Evolutionary conservation across 1,140 invertebrate species (phyloP), one percentile per base, ranked within the genome.

Genomic region (Listronotus bonariensis): DNA sequence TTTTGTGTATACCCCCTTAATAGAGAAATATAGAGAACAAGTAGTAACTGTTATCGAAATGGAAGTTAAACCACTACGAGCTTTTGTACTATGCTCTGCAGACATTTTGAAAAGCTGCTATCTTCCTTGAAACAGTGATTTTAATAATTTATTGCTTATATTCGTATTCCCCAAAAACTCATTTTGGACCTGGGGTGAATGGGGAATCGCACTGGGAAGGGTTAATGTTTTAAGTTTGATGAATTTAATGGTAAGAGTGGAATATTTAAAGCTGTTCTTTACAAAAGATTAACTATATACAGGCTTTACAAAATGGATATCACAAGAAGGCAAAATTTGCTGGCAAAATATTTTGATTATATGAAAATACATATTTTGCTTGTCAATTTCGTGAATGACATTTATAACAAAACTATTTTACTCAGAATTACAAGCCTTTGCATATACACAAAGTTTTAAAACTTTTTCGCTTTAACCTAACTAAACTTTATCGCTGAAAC

Each of bases 31-130:
- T 48, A 48, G 9, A 12, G 18, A 48, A 48, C 18, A 20, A n/a
- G 45, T 7, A 20, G 18, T 48, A 48, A 48, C 14, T 48, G 45
- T 18, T 48, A 48, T 18, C 18, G 18, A 48, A 48, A 17, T 17
- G 45, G 18, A 48, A 43, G 41, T 43, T 43, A 43, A 17, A 43
- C 12, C 15, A 18, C n/a, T 48, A 11, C 9, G 17, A 12, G 45
- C 45, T 48, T 48, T 48, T 48, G 18, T 26, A 48, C 14, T 48
- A 18, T 18, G 9, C 45, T 17, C 14, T 26, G 45, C 10, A 48
- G 45, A 48, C 45, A 48, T 48, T 48, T 48, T 17, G n/a, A 18
- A 48, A 48, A 48, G 45, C 45, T 48, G 12, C 45, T 48, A 48
- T 48, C 45, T 48, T 48, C n/a, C 45, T 18, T 18, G 45, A 48